Base-by-base conservation (phyloP, 1,140 invertebrate genomes). In the Hydropsyche tenuis region DNA sequence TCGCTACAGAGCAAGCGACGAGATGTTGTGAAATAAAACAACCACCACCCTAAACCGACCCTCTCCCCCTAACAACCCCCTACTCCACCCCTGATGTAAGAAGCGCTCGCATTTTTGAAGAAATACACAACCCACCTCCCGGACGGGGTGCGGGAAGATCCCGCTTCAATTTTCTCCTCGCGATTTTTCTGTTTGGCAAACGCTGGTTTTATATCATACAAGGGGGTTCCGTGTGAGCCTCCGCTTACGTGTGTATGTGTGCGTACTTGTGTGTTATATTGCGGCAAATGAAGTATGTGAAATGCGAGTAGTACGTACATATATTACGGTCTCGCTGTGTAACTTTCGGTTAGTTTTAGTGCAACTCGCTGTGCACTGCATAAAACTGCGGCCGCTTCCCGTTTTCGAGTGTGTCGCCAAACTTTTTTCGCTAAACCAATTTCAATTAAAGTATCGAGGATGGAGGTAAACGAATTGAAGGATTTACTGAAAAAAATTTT, bases 1-100 rank as follows among this genome's bases (percentile, higher is more conserved):
- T 75, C 74, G 74, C 71, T 66, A 73, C 74, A 75, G 30, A 73
- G 74, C 74, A 75, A 75, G 74, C 74, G 74, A 73, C 74, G 74
- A 75, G 74, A 64, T 69, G 74, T 70, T 73, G 74, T 73, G 74
- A 75, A 66, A 73, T 62, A 72, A 71, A 75, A 75, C 74, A 75
- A 64, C 63, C 51, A 64, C 63, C 51, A 56, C 70, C 73, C 69
- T n/a, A 27, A 7, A 43, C 42, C 27, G 45, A 18, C 60, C 70
- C 70, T 51, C 45, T 37, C 30, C 30, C 30, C 23, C 65, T n/a
- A 7, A 37, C 46, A n/a, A 42, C 43, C 7, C 56, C 18, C 18
- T 5, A 25, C 1, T 56, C 16, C 51, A 23, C 51, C 56, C 23
- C 9, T 9, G 30, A 37, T 3, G 30, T 3, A 9, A 1, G 20